phyloP scores from a whole-genome alignment of 2,797 vertebrate genomes.

The Cyprinodon diabolis region DNA sequence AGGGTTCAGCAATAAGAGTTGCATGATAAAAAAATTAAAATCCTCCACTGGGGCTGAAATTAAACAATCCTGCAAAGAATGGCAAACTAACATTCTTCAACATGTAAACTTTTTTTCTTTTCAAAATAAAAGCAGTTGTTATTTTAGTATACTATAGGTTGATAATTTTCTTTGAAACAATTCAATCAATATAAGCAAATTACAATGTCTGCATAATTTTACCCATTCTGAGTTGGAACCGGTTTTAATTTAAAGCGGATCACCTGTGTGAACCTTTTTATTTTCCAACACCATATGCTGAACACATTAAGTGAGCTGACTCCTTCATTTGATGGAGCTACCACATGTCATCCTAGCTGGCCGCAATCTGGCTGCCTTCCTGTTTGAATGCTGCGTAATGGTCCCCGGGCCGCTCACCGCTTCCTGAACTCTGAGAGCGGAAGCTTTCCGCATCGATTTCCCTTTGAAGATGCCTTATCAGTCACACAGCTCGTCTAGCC shows the following conservation, averaged over 20 bases:
- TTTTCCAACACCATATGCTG: conserved; percentile 49
- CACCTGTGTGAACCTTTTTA: conserved; percentile 49
- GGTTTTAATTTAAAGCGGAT: conserved; percentile 12
- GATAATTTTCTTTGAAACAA: not conserved
- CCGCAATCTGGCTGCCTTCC: conserved; percentile 80
- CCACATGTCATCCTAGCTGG: conserved; percentile 83
- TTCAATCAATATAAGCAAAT: not conserved
- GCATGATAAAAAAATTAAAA: not conserved
- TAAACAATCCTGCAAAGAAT: not conserved
- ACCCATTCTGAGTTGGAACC: not conserved
- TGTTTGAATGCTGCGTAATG: conserved; percentile 79
- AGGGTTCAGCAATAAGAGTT: not conserved
- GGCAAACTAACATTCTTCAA: not conserved
- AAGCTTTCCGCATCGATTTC: conserved; percentile 82
- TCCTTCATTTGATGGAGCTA: conserved; percentile 78
- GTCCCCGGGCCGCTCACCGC: conserved; percentile 79
- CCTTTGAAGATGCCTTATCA: conserved; percentile 82
- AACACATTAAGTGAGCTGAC: conserved; percentile 74
- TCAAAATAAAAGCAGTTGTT: not conserved
- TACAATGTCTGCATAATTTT: not conserved
- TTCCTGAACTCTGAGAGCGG: conserved; percentile 80
- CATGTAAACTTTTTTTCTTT: not conserved
- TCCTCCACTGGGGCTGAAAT: too few relatives aligned
- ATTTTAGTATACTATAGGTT: not conserved
- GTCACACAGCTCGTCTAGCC: conserved; percentile 72